A percentile compares a stretch with the other conserved stretches of the same genome.
Evolutionary conservation across 2,888 invertebrate genomes (phyloP).

Genomic region (Chromoteleia sp.): DNA sequence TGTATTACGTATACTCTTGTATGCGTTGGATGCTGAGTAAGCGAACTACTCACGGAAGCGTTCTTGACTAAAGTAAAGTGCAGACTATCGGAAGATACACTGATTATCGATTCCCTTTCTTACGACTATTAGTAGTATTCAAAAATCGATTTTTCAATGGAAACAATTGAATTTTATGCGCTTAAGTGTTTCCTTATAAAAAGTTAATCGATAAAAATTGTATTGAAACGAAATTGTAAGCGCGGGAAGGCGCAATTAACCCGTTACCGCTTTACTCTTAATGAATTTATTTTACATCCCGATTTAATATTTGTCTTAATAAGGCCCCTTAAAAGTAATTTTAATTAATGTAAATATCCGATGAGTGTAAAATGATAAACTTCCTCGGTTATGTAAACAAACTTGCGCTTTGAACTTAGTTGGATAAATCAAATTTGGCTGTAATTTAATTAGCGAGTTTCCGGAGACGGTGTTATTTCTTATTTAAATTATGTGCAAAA

Average conservation of each 20-base stretch:
- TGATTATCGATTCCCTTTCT: slow-evolving; percentile 55
- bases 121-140: slow-evolving; percentile 28
- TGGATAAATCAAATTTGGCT: slow-evolving; percentile 38
- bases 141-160: slow-evolving; percentile 29
- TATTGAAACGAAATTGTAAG: neutral
- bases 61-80: slow-evolving; percentile 56
- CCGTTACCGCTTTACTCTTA: neutral
- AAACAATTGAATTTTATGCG: slow-evolving; percentile 12
- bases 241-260: neutral
- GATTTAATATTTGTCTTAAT: neutral
- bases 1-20: slow-evolving; percentile 18
- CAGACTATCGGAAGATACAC: slow-evolving; percentile 57
- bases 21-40: slow-evolving; percentile 58
- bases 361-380: slow-evolving; percentile 20
- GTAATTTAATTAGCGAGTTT: slow-evolving; percentile 39
- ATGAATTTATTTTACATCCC: neutral
- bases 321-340: neutral
- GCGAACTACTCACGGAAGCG: slow-evolving; percentile 49
- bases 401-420: slow-evolving; percentile 32
- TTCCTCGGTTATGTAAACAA: slow-evolving; percentile 11
- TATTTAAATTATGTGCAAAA: slow-evolving; percentile 47
- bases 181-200: neutral
- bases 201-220: neutral
- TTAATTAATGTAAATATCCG: slow-evolving; percentile 11
- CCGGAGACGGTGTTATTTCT: slow-evolving; percentile 20